Evolutionary conservation across 1,140 invertebrate genomes (phyloP).

Genomic region (Asbolus verrucosus): DNA sequence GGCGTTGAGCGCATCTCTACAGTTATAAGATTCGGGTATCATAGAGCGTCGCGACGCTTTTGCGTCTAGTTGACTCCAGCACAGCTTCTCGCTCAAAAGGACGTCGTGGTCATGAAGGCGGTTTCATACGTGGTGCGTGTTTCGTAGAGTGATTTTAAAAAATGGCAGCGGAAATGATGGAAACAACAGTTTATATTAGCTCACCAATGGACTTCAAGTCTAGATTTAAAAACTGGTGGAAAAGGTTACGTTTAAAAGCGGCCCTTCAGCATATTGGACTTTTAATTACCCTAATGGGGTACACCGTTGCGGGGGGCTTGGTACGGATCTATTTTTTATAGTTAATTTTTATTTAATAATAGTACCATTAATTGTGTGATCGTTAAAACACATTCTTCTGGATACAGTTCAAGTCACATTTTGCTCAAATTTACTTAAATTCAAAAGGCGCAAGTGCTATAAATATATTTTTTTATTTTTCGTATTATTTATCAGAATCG

Average conservation of each 20-base stretch:
- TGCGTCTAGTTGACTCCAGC: slow-evolving; percentile 40
- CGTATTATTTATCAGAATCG: too few species aligned
- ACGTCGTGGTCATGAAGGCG: neutral
- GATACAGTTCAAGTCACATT: neutral
- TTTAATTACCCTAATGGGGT: slow-evolving; percentile 77
- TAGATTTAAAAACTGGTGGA: slow-evolving; percentile 65
- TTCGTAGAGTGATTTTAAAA: slow-evolving; percentile 12
- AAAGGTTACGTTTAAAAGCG: slow-evolving; percentile 69
- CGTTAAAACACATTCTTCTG: neutral
- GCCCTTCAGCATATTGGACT: slow-evolving; percentile 77
- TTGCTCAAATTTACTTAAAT: too few species aligned
- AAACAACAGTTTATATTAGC: slow-evolving; percentile 59
- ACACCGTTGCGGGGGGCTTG: slow-evolving; percentile 79
- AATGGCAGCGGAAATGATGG: slow-evolving; percentile 41
- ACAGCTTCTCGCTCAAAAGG: slow-evolving; percentile 26
- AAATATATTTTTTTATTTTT: too few species aligned
- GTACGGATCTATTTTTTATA: slow-evolving; percentile 68
- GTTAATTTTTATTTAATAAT: neutral
- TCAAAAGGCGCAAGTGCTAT: too few species aligned
- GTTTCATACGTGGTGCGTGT: neutral
- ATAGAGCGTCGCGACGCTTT: slow-evolving; percentile 41
- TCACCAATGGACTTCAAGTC: slow-evolving; percentile 58
- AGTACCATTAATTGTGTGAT: neutral
- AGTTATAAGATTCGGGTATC: slow-evolving; percentile 27
- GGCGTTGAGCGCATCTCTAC: slow-evolving; percentile 14